Conservation (phyloP, 2,113 vertebrate genomes). For the Eonycteris spelaea region DNA sequence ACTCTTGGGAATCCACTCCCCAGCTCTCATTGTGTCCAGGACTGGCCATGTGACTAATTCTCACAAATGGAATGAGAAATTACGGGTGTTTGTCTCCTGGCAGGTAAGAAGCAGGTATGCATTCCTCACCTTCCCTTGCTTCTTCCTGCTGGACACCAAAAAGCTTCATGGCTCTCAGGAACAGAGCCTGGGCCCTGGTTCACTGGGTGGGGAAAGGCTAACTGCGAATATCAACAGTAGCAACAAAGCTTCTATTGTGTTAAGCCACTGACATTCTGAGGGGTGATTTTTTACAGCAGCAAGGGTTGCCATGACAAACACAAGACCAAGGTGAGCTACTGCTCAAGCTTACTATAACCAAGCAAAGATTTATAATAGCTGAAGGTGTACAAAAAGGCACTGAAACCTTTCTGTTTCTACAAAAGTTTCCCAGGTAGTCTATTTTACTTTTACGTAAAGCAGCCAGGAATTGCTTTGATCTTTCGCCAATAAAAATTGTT, state of each 20-base stretch:
- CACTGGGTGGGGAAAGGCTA: not conserved
- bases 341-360: not conserved
- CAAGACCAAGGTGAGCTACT: not conserved
- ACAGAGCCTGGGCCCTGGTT: not conserved
- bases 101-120: not conserved
- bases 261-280: not conserved
- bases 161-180: not conserved
- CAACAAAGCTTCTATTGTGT: not conserved
- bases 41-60: not conserved
- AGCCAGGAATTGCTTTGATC: not conserved
- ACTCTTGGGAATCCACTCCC: not conserved
- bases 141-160: not conserved
- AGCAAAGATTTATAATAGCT: not conserved
- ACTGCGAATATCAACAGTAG: not conserved
- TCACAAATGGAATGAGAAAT: not conserved
- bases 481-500: not conserved
- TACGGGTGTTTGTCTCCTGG: fast-evolving
- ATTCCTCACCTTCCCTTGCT: not conserved
- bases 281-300: not conserved
- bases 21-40: not conserved
- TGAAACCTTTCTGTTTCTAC: not conserved
- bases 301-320: not conserved
- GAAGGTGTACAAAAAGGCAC: not conserved
- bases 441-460: not conserved
- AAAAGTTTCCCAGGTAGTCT: not conserved